Base-by-base conservation (phyloP, 2,888 invertebrate genomes). In the Erynnis tages region DNA sequence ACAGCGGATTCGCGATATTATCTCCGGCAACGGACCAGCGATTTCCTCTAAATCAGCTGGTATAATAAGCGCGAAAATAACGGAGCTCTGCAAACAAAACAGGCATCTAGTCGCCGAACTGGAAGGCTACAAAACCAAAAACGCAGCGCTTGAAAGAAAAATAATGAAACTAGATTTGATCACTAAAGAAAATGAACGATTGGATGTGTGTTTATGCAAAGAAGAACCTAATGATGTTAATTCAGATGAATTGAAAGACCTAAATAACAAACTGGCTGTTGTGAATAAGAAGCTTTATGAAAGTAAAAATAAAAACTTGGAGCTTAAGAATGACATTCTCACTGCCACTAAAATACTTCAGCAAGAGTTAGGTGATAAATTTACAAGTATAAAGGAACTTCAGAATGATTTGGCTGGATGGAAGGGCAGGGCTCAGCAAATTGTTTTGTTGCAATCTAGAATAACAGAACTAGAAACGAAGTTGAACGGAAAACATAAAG, bases 371-470 rank as follows among this genome's bases (percentile, higher is more conserved):
- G 96, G 96, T 0, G 94, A 95, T 52, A 91, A 90, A 61, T 91
- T 94, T 30, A 92, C 91, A 1, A 92, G 92, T 63, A 85, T 94
- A 6, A 91, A 91, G 62, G 88, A 90, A 45, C 69, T 94, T 23
- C 90, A 90, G 41, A 90, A 90, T 60, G 88, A 91, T 54, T 79
- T 91, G 43, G 86, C 91, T 34, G 92, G 91, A 7, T 96, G 95
- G 95, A 92, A 94, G 58, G 95, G 96, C 0, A 89, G 95, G 57
- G 94, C 95, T 1, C 94, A 95, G 66, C 93, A 94, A 67, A 94
- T 96, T 54, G 73, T 92, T 0, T 78, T 92, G 8, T 76, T 96
- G 40, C 94, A 94, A 68, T 91, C 92, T 46, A 94, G 93, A 80
- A 81, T 94, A 41, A 76, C 74, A 4, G 94, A 95, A 43, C 71